Percentiles rank a stretch among this genome's conserved stretches.
phyloP scores from a whole-genome alignment of 2,113 vertebrate genomes.

The Pandion haliaetus region DNA sequence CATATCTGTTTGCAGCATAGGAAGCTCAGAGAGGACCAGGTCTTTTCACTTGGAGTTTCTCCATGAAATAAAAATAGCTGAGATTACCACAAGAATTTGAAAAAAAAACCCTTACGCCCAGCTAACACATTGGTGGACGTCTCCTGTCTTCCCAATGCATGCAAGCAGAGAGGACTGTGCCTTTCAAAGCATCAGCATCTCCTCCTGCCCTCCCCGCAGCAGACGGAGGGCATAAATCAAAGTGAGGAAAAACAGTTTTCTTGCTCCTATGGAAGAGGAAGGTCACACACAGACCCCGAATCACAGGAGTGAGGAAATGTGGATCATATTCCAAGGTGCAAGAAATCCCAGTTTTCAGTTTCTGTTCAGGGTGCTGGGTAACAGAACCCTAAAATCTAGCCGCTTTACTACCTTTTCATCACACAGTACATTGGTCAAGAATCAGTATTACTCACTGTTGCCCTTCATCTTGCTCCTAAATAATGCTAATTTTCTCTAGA shows the following conservation, averaged over 20 bases:
- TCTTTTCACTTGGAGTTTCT: neutral
- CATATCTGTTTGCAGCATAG: neutral
- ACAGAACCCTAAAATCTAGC: neutral
- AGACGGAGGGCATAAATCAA: neutral
- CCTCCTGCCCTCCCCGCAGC: neutral
- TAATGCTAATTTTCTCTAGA: neutral
- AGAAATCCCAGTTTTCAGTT: neutral
- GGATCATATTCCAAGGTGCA: neutral
- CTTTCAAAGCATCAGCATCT: neutral
- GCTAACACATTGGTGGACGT: neutral
- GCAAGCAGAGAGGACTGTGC: neutral
- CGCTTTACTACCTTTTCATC: neutral
- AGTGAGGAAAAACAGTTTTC: neutral
- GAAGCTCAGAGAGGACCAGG: neutral
- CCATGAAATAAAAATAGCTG: neutral
- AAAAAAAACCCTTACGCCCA: neutral
- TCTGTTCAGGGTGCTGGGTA: neutral
- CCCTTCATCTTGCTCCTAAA: neutral
- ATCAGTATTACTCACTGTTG: rapidly evolving
- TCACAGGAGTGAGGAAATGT: rapidly evolving
- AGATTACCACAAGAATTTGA: neutral
- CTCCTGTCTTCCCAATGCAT: neutral
- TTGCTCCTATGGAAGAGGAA: neutral
- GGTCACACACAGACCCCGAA: neutral
- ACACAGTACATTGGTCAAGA: rapidly evolving